A percentile compares a stretch with the other conserved stretches of the same genome.
Evolutionary conservation across 2,797 vertebrate genomes (phyloP).

Genomic region (Streptopelia turtur): DNA sequence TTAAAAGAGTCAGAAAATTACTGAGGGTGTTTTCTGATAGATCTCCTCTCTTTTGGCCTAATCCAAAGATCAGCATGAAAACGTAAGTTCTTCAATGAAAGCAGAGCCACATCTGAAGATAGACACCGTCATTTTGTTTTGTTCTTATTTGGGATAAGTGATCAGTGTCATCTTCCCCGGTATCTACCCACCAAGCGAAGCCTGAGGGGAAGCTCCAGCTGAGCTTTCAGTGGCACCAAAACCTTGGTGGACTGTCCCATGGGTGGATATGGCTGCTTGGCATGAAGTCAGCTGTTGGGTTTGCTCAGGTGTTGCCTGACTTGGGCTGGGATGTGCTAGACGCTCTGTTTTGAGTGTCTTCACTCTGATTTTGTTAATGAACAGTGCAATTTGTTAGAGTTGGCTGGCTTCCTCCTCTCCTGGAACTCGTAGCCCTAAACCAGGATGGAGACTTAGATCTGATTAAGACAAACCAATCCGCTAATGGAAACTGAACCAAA

Average conservation of each 20-base stretch:
- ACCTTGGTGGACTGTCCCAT: neutral
- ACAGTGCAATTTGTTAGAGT: neutral
- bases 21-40: neutral
- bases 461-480: neutral
- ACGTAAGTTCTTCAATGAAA: neutral
- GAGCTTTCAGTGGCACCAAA: neutral
- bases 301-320: neutral
- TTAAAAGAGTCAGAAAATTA: neutral
- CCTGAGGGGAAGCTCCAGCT: neutral
- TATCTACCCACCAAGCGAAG: neutral
- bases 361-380: neutral
- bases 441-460: neutral
- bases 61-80: neutral
- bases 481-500: neutral
- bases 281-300: accelerated
- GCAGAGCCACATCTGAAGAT: accelerated
- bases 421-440: neutral
- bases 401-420: neutral
- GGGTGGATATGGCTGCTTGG: neutral
- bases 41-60: neutral
- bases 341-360: neutral
- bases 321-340: neutral
- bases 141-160: neutral
- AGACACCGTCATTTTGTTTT: neutral
- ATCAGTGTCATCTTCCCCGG: neutral